Conservation (phyloP, 1,140 invertebrate species). For the Bombus huntii region DNA sequence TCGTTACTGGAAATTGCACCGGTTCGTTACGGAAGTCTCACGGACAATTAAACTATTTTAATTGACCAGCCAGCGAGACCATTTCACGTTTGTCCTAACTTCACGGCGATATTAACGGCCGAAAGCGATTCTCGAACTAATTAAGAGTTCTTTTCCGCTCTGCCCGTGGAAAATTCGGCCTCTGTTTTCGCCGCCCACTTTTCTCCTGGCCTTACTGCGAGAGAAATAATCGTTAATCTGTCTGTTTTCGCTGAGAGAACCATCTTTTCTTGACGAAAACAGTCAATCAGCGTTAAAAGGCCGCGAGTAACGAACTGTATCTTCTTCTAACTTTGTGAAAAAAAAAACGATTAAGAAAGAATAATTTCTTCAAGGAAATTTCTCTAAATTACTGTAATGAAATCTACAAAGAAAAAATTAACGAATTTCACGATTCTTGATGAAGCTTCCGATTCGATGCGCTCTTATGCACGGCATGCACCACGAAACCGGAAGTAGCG, state of each 20-base stretch:
- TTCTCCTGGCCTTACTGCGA: not conserved
- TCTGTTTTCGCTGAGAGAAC: not conserved
- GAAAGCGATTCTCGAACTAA: conserved; percentile 45
- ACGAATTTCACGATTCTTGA: not conserved
- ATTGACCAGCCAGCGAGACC: conserved; percentile 29
- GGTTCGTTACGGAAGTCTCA: conserved; percentile 35
- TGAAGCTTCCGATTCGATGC: not conserved
- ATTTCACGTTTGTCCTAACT: conserved; percentile 39
- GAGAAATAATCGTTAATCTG: conserved; percentile 3
- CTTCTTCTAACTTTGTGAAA: not conserved
- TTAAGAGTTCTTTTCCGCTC: conserved; percentile 24
- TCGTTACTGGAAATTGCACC: conserved; percentile 44
- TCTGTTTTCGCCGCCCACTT: not conserved
- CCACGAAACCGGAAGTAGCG: not conserved
- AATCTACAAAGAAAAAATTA: not conserved
- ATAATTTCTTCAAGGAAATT: not conserved
- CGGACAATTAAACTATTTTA: conserved; percentile 48
- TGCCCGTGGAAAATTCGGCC: not conserved
- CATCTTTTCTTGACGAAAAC: not conserved
- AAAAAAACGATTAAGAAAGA: not conserved
- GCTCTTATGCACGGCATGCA: not conserved
- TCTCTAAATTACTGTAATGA: not conserved
- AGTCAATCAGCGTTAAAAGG: not conserved
- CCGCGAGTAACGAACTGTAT: not conserved
- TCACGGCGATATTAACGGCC: conserved; percentile 26